Base-by-base conservation (phyloP, 1,140 invertebrate species). In the Drosophila novamexicana region DNA sequence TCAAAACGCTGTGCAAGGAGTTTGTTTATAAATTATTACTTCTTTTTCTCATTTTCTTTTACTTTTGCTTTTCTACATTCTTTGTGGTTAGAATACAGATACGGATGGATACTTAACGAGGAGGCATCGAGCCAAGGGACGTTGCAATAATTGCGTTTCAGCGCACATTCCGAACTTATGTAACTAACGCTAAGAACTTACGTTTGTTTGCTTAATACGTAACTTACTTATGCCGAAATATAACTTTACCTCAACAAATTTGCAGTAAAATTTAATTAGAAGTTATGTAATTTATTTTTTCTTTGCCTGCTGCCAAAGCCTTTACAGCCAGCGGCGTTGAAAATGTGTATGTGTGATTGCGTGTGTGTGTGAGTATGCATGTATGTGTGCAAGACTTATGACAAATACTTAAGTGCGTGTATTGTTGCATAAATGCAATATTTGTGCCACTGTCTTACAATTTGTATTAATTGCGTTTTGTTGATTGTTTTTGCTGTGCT, bases 1-100 rank as follows among this genome's bases (percentile, higher is more conserved):
- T 81, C 84, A 73, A 83, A 77, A 75, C 71, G 85, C 69, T 73
- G 84, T 89, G 84, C 84, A 90, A 68, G 80, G 58, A 76, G 84
- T 77, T 83, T 75, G 47, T 62, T 73, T 86, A 58, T 70, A 40
- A 71, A 71, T 75, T 53, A 58, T 64, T 65, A 71, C 67, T 37
- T 71, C 62, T 74, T 52, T 77, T 79, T 79, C 61, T 81, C 52
- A 61, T 47, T 67, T 76, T 71, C 66, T 59, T 74, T 63, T 29
- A 22, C 47, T 67, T 66, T 52, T 58, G 29, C 54, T 75, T 68
- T 62, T 49, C 50, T 72, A 57, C 32, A 66, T 56, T 57, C 58
- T 73, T 86, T 81, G 75, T 86, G 76, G 79, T 77, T 86, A 88
- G 66, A 66, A 72, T 70, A 73, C 40, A 68, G 22, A 71, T 69